Percentiles rank a stretch among this genome's conserved stretches.
Evolutionary conservation across 2,113 vertebrate species (phyloP).

Genomic region (Anas platyrhynchos): DNA sequence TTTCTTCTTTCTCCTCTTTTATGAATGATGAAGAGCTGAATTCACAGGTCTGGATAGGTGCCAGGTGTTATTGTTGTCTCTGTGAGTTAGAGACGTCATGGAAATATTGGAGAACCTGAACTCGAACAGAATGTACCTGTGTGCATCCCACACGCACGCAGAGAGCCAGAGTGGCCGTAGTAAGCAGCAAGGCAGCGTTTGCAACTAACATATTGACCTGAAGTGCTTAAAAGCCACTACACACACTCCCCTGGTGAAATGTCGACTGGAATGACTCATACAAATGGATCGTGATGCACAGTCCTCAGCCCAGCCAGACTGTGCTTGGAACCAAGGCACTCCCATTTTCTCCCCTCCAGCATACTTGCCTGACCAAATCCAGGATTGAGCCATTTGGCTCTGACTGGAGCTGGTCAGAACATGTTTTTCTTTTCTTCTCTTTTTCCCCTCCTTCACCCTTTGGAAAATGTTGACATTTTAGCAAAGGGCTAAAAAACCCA

Average conservation of each 20-base stretch:
- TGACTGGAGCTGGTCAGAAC: conserved; percentile 57
- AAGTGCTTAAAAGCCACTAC: conserved; percentile 1
- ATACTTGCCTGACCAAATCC: conserved; percentile 56
- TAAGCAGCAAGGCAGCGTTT: background rate
- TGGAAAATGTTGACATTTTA: conserved; percentile 62
- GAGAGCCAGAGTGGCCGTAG: background rate
- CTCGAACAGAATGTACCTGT: background rate
- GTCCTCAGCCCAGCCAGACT: conserved; percentile 35
- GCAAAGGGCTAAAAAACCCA: conserved; percentile 37
- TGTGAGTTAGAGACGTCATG: background rate
- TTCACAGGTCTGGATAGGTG: background rate
- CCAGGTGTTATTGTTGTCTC: background rate
- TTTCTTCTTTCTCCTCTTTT: background rate
- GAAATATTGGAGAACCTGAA: background rate
- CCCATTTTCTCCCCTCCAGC: conserved; percentile 50
- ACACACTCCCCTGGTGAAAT: background rate
- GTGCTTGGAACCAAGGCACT: conserved; percentile 25
- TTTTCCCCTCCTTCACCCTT: conserved; percentile 16
- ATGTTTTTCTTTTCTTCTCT: conserved; percentile 57
- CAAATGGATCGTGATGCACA: background rate
- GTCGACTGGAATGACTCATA: conserved; percentile 6
- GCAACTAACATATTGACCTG: conserved; percentile 4
- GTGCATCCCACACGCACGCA: rapidly evolving
- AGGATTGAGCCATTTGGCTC: conserved; percentile 57
- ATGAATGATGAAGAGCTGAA: background rate